Conservation (phyloP, 2,113 vertebrate genomes). For the rabbit (Oryctolagus cuniculus) region mOryCun1.1 NC_091453.1:53359501-53360000, state of each 20-base stretch:
- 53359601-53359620: too few species aligned
- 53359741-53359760: background rate
- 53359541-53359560: background rate
- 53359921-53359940: background rate
- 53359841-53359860: background rate
- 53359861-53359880: background rate
- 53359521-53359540: background rate
- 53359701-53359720: background rate
- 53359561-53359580: background rate
- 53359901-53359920: background rate
- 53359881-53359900: accelerated
- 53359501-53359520: background rate
- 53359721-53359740: background rate
- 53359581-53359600: background rate
- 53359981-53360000: constrained; percentile 7
- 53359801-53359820: background rate
- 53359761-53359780: background rate
- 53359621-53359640: background rate
- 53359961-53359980: background rate
- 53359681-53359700: background rate
- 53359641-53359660: background rate
- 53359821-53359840: background rate
- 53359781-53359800: background rate
- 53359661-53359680: background rate
- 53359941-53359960: background rate